Evolutionary conservation across 2,113 vertebrate species (phyloP).

Genomic region (Odontesthes bonariensis): DNA sequence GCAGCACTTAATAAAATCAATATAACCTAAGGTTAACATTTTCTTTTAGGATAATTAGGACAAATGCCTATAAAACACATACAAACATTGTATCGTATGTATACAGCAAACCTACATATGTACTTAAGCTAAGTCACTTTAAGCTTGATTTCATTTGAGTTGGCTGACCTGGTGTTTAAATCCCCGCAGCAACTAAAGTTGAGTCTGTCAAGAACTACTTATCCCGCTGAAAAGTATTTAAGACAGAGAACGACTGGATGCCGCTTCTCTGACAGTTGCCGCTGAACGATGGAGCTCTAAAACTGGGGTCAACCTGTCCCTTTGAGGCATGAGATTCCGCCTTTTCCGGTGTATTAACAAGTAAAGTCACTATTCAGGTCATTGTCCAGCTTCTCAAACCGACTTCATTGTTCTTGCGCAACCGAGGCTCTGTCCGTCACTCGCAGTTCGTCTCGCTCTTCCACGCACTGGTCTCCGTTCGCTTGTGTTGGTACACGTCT

Average conservation of each 20-base stretch:
- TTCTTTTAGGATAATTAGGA: conserved; percentile 55
- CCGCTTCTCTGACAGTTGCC: neutral
- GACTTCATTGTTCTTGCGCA: conserved; percentile 2
- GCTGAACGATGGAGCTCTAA: conserved; percentile 1
- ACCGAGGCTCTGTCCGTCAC: conserved; percentile 20
- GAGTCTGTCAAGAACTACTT: conserved; percentile 19
- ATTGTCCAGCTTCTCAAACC: conserved; percentile 9
- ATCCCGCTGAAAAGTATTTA: conserved; percentile 34
- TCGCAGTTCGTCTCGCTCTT: conserved; percentile 35
- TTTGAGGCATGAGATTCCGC: neutral
- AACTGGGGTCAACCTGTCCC: conserved; percentile 28
- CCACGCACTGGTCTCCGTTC: conserved; percentile 40
- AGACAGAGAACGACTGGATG: conserved; percentile 12
- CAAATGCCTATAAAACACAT: neutral
- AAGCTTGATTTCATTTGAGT: conserved; percentile 61
- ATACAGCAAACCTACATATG: conserved; percentile 17
- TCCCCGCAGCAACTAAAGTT: conserved; percentile 45
- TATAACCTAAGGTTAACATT: conserved; percentile 44
- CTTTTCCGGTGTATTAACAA: conserved; percentile 16
- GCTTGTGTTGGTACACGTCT: conserved; percentile 23
- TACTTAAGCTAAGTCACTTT: conserved; percentile 48
- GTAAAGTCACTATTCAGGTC: conserved; percentile 8
- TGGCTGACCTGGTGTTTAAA: conserved; percentile 49
- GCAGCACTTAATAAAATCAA: conserved; percentile 41
- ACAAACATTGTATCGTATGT: neutral